Evolutionary conservation across 2,113 vertebrate genomes (phyloP).

Genomic region (Pithys albifrons): DNA sequence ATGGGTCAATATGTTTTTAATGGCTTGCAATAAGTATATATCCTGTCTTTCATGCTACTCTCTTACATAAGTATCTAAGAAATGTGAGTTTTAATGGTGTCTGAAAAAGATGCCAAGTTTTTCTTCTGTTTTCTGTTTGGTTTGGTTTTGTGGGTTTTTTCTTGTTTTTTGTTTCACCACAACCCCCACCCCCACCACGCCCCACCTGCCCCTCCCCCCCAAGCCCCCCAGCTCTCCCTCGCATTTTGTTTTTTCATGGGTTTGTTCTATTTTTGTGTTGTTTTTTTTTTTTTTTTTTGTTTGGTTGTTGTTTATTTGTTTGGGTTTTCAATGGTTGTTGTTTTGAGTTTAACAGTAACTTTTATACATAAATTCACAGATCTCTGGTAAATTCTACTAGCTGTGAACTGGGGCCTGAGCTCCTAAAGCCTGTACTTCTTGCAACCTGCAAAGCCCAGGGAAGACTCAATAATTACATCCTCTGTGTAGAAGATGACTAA

Average conservation of each 20-base stretch:
- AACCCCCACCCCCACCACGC: too few relatives aligned
- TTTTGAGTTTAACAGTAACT: not conserved
- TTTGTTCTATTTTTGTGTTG: not conserved
- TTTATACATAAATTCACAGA: not conserved
- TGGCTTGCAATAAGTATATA: not conserved
- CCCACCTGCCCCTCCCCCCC: too few relatives aligned
- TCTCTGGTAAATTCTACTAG: not conserved
- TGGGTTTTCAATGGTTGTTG: rapidly evolving
- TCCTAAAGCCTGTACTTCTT: not conserved
- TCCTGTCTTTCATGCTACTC: not conserved
- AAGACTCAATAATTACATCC: not conserved
- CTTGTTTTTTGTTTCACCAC: not conserved
- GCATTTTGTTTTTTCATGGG: not conserved
- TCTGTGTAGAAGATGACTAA: not conserved
- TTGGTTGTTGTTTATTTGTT: too few relatives aligned
- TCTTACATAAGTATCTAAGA: not conserved
- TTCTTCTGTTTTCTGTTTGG: not conserved
- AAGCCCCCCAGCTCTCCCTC: too few relatives aligned
- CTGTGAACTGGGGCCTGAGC: not conserved
- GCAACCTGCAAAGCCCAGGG: not conserved
- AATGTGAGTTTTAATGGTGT: not conserved
- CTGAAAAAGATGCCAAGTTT: not conserved
- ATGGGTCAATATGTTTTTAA: not conserved
- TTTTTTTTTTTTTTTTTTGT: too few relatives aligned
- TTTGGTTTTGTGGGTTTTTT: not conserved